Conservation (phyloP, 2,888 invertebrate genomes). For the Atethmia centrago region DNA sequence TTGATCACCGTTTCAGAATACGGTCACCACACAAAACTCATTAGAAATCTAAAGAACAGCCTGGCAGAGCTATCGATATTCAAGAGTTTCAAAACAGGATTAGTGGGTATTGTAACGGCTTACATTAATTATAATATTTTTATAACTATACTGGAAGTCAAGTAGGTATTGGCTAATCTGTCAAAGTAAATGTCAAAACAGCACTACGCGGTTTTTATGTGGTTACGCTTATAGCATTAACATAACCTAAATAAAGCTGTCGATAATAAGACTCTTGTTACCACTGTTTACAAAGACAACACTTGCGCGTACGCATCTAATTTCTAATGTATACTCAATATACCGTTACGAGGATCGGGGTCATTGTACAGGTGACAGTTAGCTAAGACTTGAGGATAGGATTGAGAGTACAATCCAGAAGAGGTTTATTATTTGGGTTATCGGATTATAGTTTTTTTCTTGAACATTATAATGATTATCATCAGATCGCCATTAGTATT, state of each 20-base stretch:
- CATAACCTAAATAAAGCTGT: conserved; percentile 8
- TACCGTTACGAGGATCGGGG: conserved; percentile 54
- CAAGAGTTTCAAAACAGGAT: not conserved
- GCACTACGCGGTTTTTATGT: too few relatives aligned
- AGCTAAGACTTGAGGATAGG: conserved; percentile 18
- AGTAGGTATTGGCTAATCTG: not conserved
- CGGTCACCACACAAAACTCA: not conserved
- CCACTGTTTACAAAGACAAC: conserved; percentile 25
- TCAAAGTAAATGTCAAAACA: not conserved
- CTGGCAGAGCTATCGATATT: not conserved
- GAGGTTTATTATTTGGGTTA: too few relatives aligned
- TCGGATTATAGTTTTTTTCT: too few relatives aligned
- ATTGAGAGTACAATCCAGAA: too few relatives aligned
- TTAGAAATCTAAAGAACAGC: not conserved
- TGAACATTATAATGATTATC: too few relatives aligned
- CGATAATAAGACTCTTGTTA: conserved; percentile 19
- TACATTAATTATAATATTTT: not conserved
- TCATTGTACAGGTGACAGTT: conserved; percentile 44
- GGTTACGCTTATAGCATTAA: not conserved
- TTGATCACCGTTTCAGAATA: not conserved
- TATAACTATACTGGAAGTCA: not conserved
- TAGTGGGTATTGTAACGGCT: not conserved
- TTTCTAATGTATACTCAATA: conserved; percentile 46
- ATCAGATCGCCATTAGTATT: too few relatives aligned
- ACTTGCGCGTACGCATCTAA: conserved; percentile 32